Percentiles rank a stretch among this genome's conserved stretches.
These are phyloP conservation scores for Oreochromis aureus DNA, from an alignment of 2,113 vertebrate species.

Conservation along the genomic window DNA sequence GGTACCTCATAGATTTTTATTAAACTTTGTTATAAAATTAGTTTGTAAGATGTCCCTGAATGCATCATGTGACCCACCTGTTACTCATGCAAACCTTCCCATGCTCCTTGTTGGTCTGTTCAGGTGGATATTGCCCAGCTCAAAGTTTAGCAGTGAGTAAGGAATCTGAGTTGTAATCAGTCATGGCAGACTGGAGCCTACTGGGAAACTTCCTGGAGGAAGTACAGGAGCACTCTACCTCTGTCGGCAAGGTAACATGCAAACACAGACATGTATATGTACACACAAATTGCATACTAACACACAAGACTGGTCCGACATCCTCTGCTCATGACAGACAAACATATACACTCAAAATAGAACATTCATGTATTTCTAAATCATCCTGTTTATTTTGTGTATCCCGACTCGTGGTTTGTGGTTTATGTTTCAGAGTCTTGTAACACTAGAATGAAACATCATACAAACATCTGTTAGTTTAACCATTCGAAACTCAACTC, in stretches of 20 bases:
- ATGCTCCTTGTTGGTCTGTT: not conserved
- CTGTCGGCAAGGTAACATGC: constrained; percentile 81
- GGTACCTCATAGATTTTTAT: not conserved
- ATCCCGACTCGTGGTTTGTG: not conserved
- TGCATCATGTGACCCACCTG: not conserved
- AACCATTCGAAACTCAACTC: not conserved
- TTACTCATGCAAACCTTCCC: not conserved
- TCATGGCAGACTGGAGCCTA: constrained; percentile 96
- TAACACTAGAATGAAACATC: not conserved
- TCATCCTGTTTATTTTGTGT: not conserved
- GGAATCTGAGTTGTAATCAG: constrained; percentile 14
- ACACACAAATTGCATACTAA: not conserved
- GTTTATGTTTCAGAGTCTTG: not conserved
- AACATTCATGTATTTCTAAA: not conserved
- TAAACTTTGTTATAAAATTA: not conserved
- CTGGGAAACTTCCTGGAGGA: constrained; percentile 95
- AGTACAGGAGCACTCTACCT: constrained; percentile 94
- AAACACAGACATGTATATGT: not conserved
- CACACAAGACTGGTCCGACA: not conserved
- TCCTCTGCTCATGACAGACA: not conserved
- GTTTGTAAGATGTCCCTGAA: not conserved
- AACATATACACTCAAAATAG: not conserved
- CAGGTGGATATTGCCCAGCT: not conserved
- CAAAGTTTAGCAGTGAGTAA: not conserved
- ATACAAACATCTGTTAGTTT: not conserved